A percentile compares a stretch with the other conserved stretches of the same genome.
Conservation (phyloP, 2,797 vertebrate genomes). For the Eulemur mongoz region DNA sequence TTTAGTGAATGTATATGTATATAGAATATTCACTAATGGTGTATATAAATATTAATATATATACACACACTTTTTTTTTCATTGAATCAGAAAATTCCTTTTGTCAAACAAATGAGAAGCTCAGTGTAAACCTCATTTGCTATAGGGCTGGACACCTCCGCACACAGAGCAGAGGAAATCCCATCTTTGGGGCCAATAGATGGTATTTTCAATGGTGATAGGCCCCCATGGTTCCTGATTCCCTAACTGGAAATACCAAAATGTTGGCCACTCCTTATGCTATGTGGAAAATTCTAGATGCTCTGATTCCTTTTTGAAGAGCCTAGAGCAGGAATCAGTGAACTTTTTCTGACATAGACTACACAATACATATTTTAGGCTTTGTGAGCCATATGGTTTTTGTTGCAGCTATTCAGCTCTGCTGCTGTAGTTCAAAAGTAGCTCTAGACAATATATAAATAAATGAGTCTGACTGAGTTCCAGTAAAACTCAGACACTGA, state of each 20-base stretch:
- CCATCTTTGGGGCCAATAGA: neutral
- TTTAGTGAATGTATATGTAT: neutral
- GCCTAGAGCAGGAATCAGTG: neutral
- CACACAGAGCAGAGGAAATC: neutral
- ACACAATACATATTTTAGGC: neutral
- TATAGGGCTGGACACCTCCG: neutral
- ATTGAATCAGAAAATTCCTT: constrained; percentile 1
- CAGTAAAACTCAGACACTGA: neutral
- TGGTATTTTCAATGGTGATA: neutral
- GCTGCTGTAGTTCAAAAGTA: neutral
- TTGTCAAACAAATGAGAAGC: neutral
- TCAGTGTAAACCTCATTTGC: neutral
- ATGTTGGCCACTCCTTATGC: neutral
- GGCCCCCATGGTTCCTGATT: neutral
- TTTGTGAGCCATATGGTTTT: neutral
- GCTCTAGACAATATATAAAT: neutral
- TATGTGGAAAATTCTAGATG: neutral
- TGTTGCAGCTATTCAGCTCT: neutral
- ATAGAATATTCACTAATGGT: neutral
- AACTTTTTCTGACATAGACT: neutral
- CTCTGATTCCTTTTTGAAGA: neutral
- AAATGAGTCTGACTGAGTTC: neutral
- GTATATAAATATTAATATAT: neutral
- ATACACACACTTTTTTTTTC: neutral
- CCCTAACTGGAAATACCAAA: neutral